Evolutionary conservation across 2,888 invertebrate species (phyloP).

Genomic region (Micropterix aruncella): DNA sequence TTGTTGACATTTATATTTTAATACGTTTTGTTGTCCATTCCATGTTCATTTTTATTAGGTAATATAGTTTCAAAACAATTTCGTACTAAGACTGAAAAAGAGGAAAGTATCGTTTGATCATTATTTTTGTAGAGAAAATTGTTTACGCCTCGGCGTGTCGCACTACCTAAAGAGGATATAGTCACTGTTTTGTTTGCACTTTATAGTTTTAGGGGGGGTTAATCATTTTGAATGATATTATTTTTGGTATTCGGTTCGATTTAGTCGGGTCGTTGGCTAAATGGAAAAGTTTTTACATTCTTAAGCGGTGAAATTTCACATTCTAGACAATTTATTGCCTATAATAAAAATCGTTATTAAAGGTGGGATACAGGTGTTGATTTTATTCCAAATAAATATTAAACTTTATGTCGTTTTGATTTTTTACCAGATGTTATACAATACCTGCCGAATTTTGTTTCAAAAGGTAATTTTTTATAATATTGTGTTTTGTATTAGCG

Average conservation of each 20-base stretch:
- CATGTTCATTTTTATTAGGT: slow-evolving; percentile 4
- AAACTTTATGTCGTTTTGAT: not conserved
- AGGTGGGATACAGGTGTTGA: not conserved
- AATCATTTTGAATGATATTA: not conserved
- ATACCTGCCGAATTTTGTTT: slow-evolving; percentile 1
- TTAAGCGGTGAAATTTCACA: not conserved
- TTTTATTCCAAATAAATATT: not conserved
- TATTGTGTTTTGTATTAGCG: not conserved
- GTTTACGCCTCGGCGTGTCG: not conserved
- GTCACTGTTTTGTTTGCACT: not conserved
- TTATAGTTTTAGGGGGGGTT: not conserved
- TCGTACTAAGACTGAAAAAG: slow-evolving; percentile 1
- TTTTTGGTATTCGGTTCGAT: not conserved
- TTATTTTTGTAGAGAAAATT: slow-evolving; percentile 3
- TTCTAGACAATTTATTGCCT: not conserved
- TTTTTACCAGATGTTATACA: not conserved
- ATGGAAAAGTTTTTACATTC: not conserved
- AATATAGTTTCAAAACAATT: slow-evolving; percentile 2
- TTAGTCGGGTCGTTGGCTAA: not conserved
- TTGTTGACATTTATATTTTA: slow-evolving; percentile 17
- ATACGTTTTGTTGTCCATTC: slow-evolving; percentile 8
- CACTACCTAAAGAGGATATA: slow-evolving; percentile 1
- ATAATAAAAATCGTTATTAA: not conserved
- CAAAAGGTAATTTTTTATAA: slow-evolving; percentile 2
- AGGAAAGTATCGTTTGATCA: slow-evolving; percentile 2